Conservation (phyloP, 2,888 invertebrate species). For the Nematopogon swammerdamellus region DNA sequence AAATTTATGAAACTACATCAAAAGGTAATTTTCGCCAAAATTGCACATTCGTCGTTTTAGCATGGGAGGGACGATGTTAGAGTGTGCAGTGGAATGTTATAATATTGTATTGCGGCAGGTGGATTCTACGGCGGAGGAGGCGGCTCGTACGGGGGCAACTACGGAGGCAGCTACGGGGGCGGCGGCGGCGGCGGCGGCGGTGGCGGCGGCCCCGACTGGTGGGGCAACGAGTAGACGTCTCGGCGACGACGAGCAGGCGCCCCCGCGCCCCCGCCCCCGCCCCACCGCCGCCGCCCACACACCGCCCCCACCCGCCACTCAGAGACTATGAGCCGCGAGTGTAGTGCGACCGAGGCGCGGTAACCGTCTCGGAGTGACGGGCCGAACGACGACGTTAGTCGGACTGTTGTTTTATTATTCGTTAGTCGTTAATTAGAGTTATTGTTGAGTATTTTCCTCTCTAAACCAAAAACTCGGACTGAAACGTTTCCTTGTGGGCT, state of each 20-base stretch:
- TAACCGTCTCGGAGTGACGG: not conserved
- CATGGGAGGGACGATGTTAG: too few species aligned
- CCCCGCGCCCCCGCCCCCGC: slow-evolving; percentile 19
- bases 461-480: not conserved
- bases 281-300: slow-evolving; percentile 2
- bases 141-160: slow-evolving; percentile 38
- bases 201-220: slow-evolving; percentile 46
- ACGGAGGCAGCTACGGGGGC: slow-evolving; percentile 28
- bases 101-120: slow-evolving; percentile 18
- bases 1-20: too few species aligned
- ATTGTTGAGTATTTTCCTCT: not conserved
- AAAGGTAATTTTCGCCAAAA: too few species aligned
- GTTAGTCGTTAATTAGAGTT: not conserved
- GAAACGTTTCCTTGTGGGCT: not conserved
- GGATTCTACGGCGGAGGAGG: slow-evolving; percentile 30
- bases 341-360: not conserved
- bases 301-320: not conserved
- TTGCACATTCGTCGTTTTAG: too few species aligned
- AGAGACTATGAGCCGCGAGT: not conserved
- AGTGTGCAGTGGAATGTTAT: too few species aligned
- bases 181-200: slow-evolving; percentile 18
- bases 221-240: slow-evolving; percentile 20
- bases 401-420: not conserved
- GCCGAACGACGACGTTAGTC: not conserved
- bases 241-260: slow-evolving; percentile 19